These are phyloP conservation scores for Saimiri boliviensis DNA, from an alignment of 2,113 vertebrate genomes.

Conservation along the genomic window DNA sequence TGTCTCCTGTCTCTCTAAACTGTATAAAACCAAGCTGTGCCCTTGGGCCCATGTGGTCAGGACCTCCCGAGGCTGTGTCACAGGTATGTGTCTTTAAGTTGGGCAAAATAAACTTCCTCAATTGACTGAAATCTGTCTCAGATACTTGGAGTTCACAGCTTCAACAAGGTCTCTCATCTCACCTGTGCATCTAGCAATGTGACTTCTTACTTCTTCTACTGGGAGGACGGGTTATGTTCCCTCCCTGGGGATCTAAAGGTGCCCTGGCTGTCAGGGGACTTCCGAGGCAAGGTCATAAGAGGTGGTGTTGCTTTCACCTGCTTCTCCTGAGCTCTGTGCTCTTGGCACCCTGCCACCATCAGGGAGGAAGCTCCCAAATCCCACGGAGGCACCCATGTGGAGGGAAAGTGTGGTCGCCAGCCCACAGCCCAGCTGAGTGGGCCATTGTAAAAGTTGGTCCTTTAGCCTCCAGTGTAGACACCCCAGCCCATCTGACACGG, in stretches of 20 bases:
- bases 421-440: too few relatives aligned
- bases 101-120: too few relatives aligned
- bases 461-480: too few relatives aligned
- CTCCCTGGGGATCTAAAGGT: not conserved
- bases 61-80: too few relatives aligned
- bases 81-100: too few relatives aligned
- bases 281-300: too few relatives aligned
- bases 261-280: not conserved
- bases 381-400: fast-evolving
- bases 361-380: not conserved
- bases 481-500: fast-evolving
- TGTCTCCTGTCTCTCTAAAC: too few relatives aligned
- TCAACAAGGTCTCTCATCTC: not conserved
- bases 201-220: not conserved
- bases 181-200: not conserved
- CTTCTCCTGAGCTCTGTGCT: not conserved
- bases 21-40: too few relatives aligned
- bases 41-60: too few relatives aligned
- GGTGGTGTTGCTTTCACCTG: not conserved
- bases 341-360: fast-evolving
- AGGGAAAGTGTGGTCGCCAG: not conserved
- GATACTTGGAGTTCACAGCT: not conserved
- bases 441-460: not conserved
- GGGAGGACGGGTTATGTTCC: fast-evolving
- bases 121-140: too few relatives aligned